Evolutionary conservation across 2,888 invertebrate species (phyloP).

Genomic region (Melinopterus prodromus): DNA sequence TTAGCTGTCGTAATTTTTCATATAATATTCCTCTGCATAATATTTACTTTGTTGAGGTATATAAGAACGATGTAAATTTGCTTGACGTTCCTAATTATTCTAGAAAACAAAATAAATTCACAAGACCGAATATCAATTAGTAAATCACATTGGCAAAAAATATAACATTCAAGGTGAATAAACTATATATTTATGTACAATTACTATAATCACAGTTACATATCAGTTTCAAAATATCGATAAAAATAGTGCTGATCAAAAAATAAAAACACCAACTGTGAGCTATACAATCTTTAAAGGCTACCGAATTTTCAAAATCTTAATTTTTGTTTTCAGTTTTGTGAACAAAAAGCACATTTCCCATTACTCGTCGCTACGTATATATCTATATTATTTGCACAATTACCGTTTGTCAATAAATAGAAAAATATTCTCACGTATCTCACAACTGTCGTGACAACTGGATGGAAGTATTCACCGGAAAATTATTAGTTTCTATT

Average conservation of each 20-base stretch:
- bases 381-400: neutral
- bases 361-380: neutral
- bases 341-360: neutral
- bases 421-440: neutral
- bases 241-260: neutral
- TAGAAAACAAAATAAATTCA: neutral
- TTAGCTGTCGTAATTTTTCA: neutral
- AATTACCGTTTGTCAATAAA: neutral
- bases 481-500: neutral
- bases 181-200: conserved; percentile 4
- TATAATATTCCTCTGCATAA: neutral
- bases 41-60: too few species aligned
- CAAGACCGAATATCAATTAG: neutral
- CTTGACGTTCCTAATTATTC: neutral
- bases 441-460: neutral
- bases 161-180: neutral
- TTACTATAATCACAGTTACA: neutral
- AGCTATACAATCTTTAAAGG: neutral
- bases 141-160: neutral
- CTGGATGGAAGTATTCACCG: neutral
- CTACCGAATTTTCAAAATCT: neutral
- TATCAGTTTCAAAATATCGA: neutral
- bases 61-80: neutral
- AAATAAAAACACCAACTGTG: neutral
- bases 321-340: too few species aligned